Base-by-base conservation (phyloP, 2,888 invertebrate genomes). In the Dryocosmus kuriphilus region DNA sequence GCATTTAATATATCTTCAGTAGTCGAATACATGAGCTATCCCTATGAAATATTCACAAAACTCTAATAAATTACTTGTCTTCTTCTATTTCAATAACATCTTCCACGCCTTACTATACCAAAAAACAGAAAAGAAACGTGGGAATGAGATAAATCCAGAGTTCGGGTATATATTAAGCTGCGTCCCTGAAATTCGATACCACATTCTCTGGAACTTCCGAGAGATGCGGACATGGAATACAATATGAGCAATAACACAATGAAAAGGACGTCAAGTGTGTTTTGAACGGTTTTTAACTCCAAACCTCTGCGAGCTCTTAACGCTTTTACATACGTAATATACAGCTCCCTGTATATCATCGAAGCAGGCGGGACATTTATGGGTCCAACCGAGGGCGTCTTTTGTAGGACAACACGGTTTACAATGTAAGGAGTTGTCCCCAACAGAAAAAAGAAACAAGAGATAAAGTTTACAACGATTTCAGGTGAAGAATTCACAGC, bases 271-370 rank as follows among this genome's bases (percentile, higher is more conserved):
- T 67, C 41, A 46, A 71, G 71, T 71, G n/a, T 71, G 27, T 71
- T 51, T 41, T 67, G 24, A 67, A 67, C 65, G 5, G 5, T 16
- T 16, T 11, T 35, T 35, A 35, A 35, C 11, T 35, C 41, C 46
- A 71, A 30, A 71, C 30, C 46, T 30, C 46, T 65, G 41, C 9
- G 41, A 24, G 27, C 38, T 65, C 41, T 65, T 65, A 65, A n/a
- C 63, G 63, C 38, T 63, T 38, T 63, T 41, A 71, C 6, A 32
- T 30, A 27, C 78, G 85, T 88, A 89, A 89, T 89, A 89, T 88
- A 89, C 88, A 88, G 85, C 88, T 87, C 80, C 86, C 83, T 88
- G 86, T 89, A 89, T 88, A 88, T 88, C 88, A 88, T 83, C 74
- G 65, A 76, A 60, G 76, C 77, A 82, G 74, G 79, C 74, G 81